These are phyloP conservation scores for Python bivittatus DNA, from an alignment of 2,113 vertebrate genomes.

Conservation along the genomic window DNA sequence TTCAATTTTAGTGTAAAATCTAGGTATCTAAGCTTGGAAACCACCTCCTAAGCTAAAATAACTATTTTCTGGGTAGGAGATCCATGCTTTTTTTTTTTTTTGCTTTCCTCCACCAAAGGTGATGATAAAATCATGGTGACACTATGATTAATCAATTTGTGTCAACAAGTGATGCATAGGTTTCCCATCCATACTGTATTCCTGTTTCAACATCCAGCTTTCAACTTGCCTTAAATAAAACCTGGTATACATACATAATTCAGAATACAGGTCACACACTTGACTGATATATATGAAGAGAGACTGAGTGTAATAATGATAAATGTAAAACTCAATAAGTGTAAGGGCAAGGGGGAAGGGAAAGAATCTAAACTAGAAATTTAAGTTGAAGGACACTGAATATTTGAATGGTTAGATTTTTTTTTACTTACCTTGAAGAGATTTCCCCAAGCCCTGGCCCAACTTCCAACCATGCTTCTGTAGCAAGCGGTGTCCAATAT, in stretches of 20 bases:
- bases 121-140: background rate
- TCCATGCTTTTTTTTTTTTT: background rate
- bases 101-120: background rate
- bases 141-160: background rate
- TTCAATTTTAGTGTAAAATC: background rate
- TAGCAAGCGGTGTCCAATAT: conserved; percentile 99
- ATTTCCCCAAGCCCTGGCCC: conserved; percentile 98
- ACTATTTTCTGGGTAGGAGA: background rate
- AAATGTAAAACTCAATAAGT: conserved; percentile 46
- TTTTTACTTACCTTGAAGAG: conserved; percentile 94
- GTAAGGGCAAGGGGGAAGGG: conserved; percentile 35
- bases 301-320: conserved; percentile 46
- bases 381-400: conserved; percentile 29
- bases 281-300: conserved; percentile 23
- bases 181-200: background rate
- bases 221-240: background rate
- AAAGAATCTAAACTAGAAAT: conserved; percentile 60
- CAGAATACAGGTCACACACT: conserved; percentile 1
- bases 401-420: background rate
- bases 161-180: conserved; percentile 7
- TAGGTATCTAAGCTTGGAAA: background rate
- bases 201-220: background rate
- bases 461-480: conserved; percentile 99
- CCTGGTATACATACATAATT: background rate
- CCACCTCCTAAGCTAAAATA: background rate